Evolutionary conservation across 2,113 vertebrate genomes (phyloP), one percentile per base, ranked within the genome.

Genomic region (Hylia prasina): DNA sequence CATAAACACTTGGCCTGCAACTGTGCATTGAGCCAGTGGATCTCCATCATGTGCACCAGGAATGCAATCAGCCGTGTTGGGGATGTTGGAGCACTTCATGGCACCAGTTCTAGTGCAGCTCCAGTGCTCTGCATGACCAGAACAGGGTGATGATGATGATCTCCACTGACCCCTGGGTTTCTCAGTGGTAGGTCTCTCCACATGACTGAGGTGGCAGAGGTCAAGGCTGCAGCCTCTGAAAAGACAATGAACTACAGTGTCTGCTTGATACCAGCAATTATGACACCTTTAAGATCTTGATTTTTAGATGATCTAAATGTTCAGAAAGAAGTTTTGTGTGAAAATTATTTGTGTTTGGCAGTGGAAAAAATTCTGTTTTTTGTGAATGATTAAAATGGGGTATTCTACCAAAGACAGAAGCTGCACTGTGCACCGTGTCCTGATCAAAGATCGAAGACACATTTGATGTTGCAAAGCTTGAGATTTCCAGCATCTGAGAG

Each of bases 241-340:
- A 51, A 54, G 4, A 60, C 9, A 40, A 4, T 22, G 33, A 28
- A 60, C 30, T 82, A 24, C 11, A 22, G 2, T 10, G 6, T 51
- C 11, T 20, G 11, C 7, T 20, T 40, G 17, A 30, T 11, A 68
- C 4, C 3, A 47, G n/a, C 7, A 31, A 50, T 42, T 42, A 31
- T 27, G n/a, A 33, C 13, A 53, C 7, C 5, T 54, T 5, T 60
- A 23, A 0, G 0, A 27, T 25, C 33, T 64, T 24, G 1, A 28
- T 12, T 54, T 75, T 40, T 31, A 27, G 9, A 35, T 48, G 13
- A 53, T 35, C 17, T 66, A 30, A 39, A 73, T 22, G 4, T 51
- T 44, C 15, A 61, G 4, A n/a, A 24, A 56, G 30, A 72, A 31
- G 1, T 33, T 72, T 24, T 39, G 4, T 42, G 15, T 72, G 23